Evolutionary conservation across 2,888 invertebrate species (phyloP).

Genomic region (Eurytoma californica): DNA sequence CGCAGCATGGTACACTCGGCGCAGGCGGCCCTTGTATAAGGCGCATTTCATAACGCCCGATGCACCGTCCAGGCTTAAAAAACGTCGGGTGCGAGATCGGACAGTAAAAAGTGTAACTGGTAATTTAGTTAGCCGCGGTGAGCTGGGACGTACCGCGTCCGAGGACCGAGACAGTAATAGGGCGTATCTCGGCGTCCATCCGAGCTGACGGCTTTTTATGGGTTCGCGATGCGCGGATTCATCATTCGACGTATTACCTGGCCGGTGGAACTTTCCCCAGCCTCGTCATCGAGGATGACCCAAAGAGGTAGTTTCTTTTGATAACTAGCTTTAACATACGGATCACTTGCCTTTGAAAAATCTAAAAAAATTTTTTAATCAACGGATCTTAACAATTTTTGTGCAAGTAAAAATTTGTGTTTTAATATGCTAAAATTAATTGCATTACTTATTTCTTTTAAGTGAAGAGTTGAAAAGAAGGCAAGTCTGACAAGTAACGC

Average conservation of each 20-base stretch:
- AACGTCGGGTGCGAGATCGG: slow-evolving; percentile 68
- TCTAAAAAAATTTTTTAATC: slow-evolving; percentile 56
- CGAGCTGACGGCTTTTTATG: slow-evolving; percentile 73
- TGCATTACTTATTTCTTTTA: too few relatives aligned
- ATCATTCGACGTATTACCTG: slow-evolving; percentile 72
- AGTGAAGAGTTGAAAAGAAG: too few relatives aligned
- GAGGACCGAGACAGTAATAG: slow-evolving; percentile 72
- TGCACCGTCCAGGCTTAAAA: slow-evolving; percentile 62
- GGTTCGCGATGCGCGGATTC: slow-evolving; percentile 73
- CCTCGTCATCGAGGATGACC: slow-evolving; percentile 68
- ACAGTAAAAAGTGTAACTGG: slow-evolving; percentile 75
- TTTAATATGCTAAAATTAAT: too few relatives aligned
- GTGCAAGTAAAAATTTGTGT: too few relatives aligned
- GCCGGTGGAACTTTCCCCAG: slow-evolving; percentile 55
- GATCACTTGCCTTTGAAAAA: too few relatives aligned
- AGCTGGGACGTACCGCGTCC: slow-evolving; percentile 64
- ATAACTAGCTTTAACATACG: too few relatives aligned
- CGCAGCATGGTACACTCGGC: not conserved
- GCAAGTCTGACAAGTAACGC: too few relatives aligned
- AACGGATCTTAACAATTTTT: slow-evolving; percentile 56
- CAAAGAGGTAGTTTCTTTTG: slow-evolving; percentile 58
- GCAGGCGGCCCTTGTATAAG: too few relatives aligned
- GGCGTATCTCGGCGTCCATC: slow-evolving; percentile 74
- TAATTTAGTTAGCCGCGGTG: slow-evolving; percentile 73
- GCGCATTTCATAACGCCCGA: not conserved